These are phyloP conservation scores for Parnassius glacialis DNA, from an alignment of 2,888 invertebrate genomes.

Conservation along the genomic window DNA sequence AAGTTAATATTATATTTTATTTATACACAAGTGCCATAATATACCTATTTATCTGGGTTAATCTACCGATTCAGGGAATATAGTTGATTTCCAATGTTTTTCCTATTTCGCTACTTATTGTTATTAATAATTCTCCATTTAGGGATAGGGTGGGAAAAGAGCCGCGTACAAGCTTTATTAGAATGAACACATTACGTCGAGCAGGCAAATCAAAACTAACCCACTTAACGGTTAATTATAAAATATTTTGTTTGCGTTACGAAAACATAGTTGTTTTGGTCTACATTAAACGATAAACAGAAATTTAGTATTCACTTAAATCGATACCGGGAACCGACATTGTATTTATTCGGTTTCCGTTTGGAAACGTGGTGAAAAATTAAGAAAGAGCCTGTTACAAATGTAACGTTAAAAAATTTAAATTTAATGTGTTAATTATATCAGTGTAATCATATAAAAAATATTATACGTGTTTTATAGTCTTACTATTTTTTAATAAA, in stretches of 20 bases:
- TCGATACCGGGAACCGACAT: constrained; percentile 15
- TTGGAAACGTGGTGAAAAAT: constrained; percentile 7
- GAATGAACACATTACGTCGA: constrained; percentile 13
- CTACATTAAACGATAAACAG: constrained; percentile 21
- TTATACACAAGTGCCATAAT: constrained; percentile 73
- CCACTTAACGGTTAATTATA: constrained; percentile 25
- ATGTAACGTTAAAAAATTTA: too few relatives aligned
- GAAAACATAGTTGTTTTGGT: constrained; percentile 25
- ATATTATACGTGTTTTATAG: too few relatives aligned
- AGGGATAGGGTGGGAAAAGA: constrained; percentile 1
- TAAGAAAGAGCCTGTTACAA: constrained; percentile 5
- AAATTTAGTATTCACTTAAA: constrained; percentile 14
- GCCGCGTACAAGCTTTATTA: constrained; percentile 14
- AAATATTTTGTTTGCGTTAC: constrained; percentile 20
- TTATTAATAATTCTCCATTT: constrained; percentile 16
- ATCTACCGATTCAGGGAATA: constrained; percentile 55
- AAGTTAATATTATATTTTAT: constrained; percentile 54
- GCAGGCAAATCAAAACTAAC: constrained; percentile 21
- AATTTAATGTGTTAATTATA: too few relatives aligned
- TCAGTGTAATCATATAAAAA: too few relatives aligned
- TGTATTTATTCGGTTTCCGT: constrained; percentile 11
- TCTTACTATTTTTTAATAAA: too few relatives aligned
- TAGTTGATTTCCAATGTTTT: constrained; percentile 28
- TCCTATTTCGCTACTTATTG: constrained; percentile 30
- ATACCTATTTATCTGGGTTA: constrained; percentile 53